These are phyloP conservation scores for Mormyrops attenuatus DNA, from an alignment of 2,797 vertebrate species.

Conservation along the genomic window DNA sequence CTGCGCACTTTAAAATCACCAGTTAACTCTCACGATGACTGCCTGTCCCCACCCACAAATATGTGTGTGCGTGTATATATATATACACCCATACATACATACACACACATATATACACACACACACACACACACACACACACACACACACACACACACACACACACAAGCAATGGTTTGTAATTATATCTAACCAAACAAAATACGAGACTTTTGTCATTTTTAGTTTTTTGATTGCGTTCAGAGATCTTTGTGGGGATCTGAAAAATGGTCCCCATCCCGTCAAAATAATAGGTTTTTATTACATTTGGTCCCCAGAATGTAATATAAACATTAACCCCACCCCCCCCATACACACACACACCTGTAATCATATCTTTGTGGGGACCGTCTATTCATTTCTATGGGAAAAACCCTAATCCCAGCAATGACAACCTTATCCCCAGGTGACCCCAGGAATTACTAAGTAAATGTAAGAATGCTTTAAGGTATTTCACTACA, in stretches of 20 bases:
- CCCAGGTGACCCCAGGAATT: not conserved
- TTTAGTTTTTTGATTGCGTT: not conserved
- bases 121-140: too few relatives aligned
- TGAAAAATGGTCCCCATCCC: not conserved
- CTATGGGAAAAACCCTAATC: not conserved
- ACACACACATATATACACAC: not conserved
- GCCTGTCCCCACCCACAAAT: not conserved
- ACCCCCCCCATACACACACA: not conserved
- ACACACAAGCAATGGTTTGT: too few relatives aligned
- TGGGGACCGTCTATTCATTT: not conserved
- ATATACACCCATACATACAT: not conserved
- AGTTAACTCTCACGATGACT: not conserved
- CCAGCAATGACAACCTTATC: not conserved
- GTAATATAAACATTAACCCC: not conserved
- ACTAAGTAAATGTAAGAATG: not conserved
- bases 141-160: too few relatives aligned
- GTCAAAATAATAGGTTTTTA: not conserved
- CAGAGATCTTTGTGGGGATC: not conserved
- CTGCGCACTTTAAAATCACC: not conserved
- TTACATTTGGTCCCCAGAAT: not conserved
- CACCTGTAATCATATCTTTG: not conserved
- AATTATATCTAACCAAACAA: not conserved
- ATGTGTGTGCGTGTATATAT: not conserved
- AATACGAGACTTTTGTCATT: too few relatives aligned
- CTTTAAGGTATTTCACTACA: not conserved